Evolutionary conservation across 2,888 invertebrate genomes (phyloP), one percentile per base, ranked within the genome.

Genomic region (Cerastoderma edule): DNA sequence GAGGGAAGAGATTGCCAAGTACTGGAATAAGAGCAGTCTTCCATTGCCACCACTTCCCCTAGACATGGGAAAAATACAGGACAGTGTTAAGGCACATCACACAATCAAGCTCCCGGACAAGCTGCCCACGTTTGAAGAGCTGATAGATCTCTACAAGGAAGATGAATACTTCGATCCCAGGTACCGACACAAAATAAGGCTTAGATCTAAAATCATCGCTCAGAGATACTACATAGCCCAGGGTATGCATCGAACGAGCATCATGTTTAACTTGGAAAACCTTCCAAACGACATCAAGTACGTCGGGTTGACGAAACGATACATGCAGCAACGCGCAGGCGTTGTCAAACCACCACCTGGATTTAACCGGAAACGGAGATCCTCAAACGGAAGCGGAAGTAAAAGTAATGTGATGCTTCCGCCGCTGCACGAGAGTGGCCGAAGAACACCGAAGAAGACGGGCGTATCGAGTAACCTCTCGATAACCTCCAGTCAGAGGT

Each of bases 81-180:
- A n/a, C n/a, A n/a, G n/a, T n/a, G n/a, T n/a, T n/a, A n/a, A n/a
- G n/a, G n/a, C n/a, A n/a, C n/a, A n/a, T n/a, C n/a, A n/a, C n/a
- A n/a, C n/a, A 19, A 19, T 80, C 22, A 67, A 67, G 13, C 28
- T 75, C 63, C 75, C 79, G 2, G 79, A 73, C 28, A 33, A 80
- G 16, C 1, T 72, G 0, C 79, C 79, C 4, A 71, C 75, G 13
- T 67, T 75, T 50, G 79, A 80, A 44, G 73, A 75, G 27, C 76
- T 75, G 27, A 50, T 75, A 10, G 30, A 70, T 35, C 16, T 75
- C 1, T 44, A 73, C 2, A 60, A 67, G 46, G 57, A 70, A 4
- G 79, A 80, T 48, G 79, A 79, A 16, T 67, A 79, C 27, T 63
- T 67, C 39, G 78, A 81, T 68, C 75, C 78, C 2, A 63, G 78